Evolutionary conservation across 2,113 vertebrate species (phyloP).

Genomic region (Phrynosoma platyrhinos): DNA sequence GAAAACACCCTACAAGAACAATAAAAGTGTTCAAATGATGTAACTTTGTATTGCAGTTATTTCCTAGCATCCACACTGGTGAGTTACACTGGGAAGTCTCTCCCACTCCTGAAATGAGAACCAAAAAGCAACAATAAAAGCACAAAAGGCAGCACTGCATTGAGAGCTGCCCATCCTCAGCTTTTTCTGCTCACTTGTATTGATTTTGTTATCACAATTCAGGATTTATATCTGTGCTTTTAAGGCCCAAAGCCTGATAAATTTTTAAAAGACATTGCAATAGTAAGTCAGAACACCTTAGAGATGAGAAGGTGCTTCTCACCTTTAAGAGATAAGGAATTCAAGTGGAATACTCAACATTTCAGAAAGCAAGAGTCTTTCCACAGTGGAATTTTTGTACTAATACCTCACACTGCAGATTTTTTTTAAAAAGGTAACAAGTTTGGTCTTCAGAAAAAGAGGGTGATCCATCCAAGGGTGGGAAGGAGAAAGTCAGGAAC

Average conservation of each 20-base stretch:
- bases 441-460: neutral
- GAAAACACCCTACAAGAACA: neutral
- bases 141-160: neutral
- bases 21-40: neutral
- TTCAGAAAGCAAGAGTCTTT: neutral
- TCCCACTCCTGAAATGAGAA: neutral
- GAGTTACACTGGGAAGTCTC: neutral
- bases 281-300: neutral
- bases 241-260: conserved; percentile 13
- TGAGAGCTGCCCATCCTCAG: neutral
- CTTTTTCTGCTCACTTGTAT: neutral
- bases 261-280: neutral
- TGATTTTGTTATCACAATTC: conserved; percentile 9
- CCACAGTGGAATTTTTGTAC: neutral
- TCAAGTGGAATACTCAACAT: neutral
- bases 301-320: conserved; percentile 4
- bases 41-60: neutral
- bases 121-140: neutral
- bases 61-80: neutral
- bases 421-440: neutral
- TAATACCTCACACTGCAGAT: neutral
- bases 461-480: neutral
- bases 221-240: neutral
- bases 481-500: neutral
- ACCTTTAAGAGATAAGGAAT: neutral